Evolutionary conservation across 2,113 vertebrate species (phyloP).

Genomic region (Ophiodon elongatus): DNA sequence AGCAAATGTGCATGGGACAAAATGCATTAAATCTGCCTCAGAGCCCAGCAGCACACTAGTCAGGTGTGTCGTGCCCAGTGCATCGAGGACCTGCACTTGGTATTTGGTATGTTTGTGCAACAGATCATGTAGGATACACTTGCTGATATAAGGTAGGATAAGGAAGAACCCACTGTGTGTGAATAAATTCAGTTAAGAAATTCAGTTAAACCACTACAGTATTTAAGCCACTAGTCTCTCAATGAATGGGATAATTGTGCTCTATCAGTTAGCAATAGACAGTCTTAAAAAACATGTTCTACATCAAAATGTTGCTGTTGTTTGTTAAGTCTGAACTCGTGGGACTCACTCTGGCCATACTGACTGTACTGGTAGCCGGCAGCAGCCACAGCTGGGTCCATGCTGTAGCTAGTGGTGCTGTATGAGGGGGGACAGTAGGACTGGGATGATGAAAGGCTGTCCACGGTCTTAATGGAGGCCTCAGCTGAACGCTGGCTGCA

Average conservation of each 20-base stretch:
- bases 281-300: neutral
- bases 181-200: neutral
- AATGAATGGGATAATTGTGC: too few relatives aligned
- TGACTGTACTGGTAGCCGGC: slow-evolving; percentile 97
- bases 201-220: neutral
- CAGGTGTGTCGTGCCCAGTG: neutral
- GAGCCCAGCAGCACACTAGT: neutral
- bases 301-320: neutral
- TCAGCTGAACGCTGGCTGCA: slow-evolving; percentile 92
- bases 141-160: neutral
- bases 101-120: neutral
- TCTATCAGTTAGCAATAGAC: neutral
- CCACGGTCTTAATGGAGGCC: slow-evolving; percentile 90
- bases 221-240: neutral
- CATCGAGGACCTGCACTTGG: neutral
- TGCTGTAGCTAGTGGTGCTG: slow-evolving; percentile 94
- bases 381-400: slow-evolving; percentile 91
- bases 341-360: slow-evolving; percentile 95
- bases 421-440: slow-evolving; percentile 98
- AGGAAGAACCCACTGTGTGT: neutral
- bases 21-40: neutral
- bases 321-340: neutral
- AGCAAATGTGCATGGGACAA: neutral
- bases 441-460: slow-evolving; percentile 94
- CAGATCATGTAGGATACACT: too few relatives aligned